Percentiles rank a stretch among this genome's conserved stretches.
Conservation (phyloP, 2,113 vertebrate genomes). For the Hemiscyllium ocellatum region DNA sequence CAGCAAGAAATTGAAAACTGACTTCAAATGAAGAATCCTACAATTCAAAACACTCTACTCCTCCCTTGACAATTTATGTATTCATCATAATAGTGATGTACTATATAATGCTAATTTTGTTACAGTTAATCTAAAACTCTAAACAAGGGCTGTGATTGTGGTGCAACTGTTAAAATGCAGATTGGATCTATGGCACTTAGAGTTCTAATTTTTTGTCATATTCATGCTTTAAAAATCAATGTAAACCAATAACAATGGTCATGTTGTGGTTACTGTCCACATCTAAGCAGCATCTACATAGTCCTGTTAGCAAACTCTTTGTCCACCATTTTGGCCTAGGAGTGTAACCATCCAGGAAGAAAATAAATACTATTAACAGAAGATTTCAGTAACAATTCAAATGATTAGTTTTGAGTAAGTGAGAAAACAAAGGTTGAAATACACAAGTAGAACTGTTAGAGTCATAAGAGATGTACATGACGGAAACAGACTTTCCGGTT, state of each 20-base stretch:
- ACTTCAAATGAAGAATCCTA: not conserved
- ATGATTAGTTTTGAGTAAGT: not conserved
- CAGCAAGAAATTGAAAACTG: not conserved
- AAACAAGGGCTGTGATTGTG: not conserved
- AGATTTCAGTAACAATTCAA: not conserved
- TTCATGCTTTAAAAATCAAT: not conserved
- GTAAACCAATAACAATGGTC: not conserved
- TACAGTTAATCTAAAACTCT: not conserved
- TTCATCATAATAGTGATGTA: not conserved
- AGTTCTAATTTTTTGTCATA: not conserved
- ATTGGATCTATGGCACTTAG: not conserved
- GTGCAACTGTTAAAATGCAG: not conserved
- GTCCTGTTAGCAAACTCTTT: not conserved
- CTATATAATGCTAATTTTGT: not conserved
- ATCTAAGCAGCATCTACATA: not conserved
- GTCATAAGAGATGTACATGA: too few species aligned
- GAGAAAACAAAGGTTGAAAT: not conserved
- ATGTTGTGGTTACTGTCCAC: not conserved
- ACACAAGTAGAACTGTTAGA: not conserved
- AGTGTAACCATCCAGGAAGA: not conserved
- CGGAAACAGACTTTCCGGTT: too few species aligned
- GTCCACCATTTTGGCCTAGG: not conserved
- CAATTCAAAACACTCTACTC: not conserved
- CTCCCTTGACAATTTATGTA: not conserved
- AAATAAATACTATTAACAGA: not conserved